A percentile compares a stretch with the other conserved stretches of the same genome.
Evolutionary conservation across 2,888 invertebrate genomes (phyloP).

Genomic region (Agriotes lineatus): DNA sequence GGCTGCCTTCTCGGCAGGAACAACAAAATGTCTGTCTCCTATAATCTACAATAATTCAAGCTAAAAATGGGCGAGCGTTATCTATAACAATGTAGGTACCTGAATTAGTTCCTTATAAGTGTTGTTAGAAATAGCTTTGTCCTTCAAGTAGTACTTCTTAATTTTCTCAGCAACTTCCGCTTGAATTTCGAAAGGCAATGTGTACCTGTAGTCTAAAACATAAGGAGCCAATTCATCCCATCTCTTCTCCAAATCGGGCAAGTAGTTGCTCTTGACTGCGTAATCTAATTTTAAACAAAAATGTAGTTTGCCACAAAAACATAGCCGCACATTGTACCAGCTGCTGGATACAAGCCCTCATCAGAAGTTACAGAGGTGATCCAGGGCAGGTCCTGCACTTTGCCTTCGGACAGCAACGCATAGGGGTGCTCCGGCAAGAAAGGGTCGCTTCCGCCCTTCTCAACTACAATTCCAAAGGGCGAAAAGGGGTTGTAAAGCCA

Average conservation of each 20-base stretch:
- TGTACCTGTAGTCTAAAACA: conserved; percentile 74
- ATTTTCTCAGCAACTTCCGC: conserved; percentile 68
- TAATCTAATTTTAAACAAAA: no score
- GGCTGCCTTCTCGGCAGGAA: conserved; percentile 70
- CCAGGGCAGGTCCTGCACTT: conserved; percentile 75
- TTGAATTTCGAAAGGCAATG: conserved; percentile 67
- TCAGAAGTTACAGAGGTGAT: conserved; percentile 74
- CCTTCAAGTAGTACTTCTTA: conserved; percentile 70
- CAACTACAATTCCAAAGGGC: conserved; percentile 77
- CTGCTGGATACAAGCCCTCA: conserved; percentile 78
- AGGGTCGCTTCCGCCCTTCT: conserved; percentile 60
- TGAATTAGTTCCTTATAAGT: conserved; percentile 48
- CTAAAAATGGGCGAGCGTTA: no score
- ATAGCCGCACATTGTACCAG: conserved; percentile 67
- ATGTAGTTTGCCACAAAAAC: not conserved
- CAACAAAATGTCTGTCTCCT: conserved; percentile 72
- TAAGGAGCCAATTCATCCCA: conserved; percentile 74
- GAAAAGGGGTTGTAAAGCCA: conserved; percentile 75
- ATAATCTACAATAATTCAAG: conserved; percentile 70
- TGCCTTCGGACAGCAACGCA: conserved; percentile 70
- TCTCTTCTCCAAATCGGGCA: conserved; percentile 67
- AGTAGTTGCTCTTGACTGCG: conserved; percentile 31
- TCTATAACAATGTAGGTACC: conserved; percentile 38
- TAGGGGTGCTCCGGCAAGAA: conserved; percentile 75
- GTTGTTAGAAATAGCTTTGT: conserved; percentile 65